Base-by-base conservation (phyloP, 2,797 vertebrate species). In the Urophycis tenuis region DNA sequence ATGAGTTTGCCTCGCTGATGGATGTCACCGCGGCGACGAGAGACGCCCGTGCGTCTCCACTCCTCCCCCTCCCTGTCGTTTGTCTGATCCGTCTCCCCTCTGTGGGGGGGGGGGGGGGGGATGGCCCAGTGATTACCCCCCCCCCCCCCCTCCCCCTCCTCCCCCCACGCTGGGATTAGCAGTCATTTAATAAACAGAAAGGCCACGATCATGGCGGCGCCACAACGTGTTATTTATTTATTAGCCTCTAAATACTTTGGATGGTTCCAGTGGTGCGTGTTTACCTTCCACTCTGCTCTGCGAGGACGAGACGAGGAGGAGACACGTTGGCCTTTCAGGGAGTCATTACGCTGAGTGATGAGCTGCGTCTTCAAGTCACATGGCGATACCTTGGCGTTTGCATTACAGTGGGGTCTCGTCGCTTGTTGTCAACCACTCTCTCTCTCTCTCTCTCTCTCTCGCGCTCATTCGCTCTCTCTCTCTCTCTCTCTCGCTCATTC, bases 341-440 rank as follows among this genome's bases (percentile, higher is more conserved):
- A 80, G 60, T 78, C 79, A 83, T 88, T 88, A 85, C 80, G 84
- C 69, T 29, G 53, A 81, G 83, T 85, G 77, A 88, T 90, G 72
- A 81, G 85, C 89, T 86, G 80, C 81, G 29, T n/a, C 83, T 87
- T 34, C 53, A 81, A 86, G 86, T 79, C 34, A 78, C 86, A 85
- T 81, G 35, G 81, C 85, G 73, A 73, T 45, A 60, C 53, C 53
- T 82, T 78, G 72, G 33, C 71, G 72, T 81, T 73, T 77, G 76
- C 34, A 30, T 80, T 85, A 77, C 79, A 69, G n/a, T 67, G 30
- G 33, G 35, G 69, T 73, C 84, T 76, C 45, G 79, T 88, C 79
- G 75, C 69, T 78, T 49, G 22, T 70, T 82, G 76, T 82, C 81
- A 78, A 81, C 74, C 34, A 71, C 31, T 10, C 53, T 79, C 72